Base-by-base conservation (phyloP, 2,113 vertebrate genomes). In the Macquaria australasica region DNA sequence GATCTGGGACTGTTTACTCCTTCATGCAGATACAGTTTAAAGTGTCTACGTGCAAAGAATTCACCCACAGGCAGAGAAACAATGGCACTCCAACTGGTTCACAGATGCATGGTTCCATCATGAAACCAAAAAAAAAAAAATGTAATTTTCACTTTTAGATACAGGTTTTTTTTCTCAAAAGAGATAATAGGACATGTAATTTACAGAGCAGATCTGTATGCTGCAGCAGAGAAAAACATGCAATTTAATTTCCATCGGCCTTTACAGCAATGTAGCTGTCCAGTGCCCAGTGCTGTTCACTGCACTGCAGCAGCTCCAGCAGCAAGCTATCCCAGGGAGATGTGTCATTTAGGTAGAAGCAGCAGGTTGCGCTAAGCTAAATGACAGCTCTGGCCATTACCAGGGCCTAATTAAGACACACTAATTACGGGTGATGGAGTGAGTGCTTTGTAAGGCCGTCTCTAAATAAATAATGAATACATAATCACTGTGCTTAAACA, bases 381-480 rank as follows among this genome's bases (percentile, higher is more conserved):
- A 90, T 94, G 82, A 90, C 92, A 85, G 89, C 91, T 89, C 90
- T 76, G 84, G 92, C 91, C 94, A 95, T 82, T 86, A 89, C 87
- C 87, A 89, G 68, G 79, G 68, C 90, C 93, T 90, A 94, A 94
- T 15, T 78, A 92, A 94, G 91, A 93, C 84, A 92, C 82, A 41
- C 93, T 95, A 94, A 96, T 95, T 93, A 95, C 31, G 85, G 59
- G 85, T 93, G 96, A 93, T 94, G 87, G 93, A 93, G 95, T 89
- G 92, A 96, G 89, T 70, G 91, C 79, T 89, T 87, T 87, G 89
- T 78, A 88, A 70, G 88, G 71, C 70, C 51, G 66, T 73, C 48
- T 63, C 82, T 93, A 95, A 95, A 95, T 94, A 95, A 95, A 95
- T 93, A 93, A 95, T 92, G 89, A 93, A 93, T 88, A 91, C 87